Conservation (phyloP, 2,797 vertebrate species). For the Tenualosa ilisha region DNA sequence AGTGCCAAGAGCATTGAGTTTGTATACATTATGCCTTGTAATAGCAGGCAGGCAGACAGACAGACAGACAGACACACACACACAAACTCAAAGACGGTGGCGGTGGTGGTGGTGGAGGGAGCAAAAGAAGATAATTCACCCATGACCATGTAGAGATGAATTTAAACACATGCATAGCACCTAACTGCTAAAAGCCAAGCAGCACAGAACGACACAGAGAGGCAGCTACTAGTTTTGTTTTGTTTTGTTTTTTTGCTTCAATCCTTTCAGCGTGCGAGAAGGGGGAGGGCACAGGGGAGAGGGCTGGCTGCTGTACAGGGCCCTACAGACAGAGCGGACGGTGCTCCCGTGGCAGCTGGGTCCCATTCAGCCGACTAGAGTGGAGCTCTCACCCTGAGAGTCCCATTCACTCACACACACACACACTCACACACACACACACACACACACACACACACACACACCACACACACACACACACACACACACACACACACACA, state of each 20-base stretch:
- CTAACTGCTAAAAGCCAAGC: background rate
- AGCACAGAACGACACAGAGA: background rate
- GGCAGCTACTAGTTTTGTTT: background rate
- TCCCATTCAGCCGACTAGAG: constrained; percentile 43
- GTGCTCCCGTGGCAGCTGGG: background rate
- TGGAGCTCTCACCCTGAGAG: constrained; percentile 21
- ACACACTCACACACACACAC: constrained; percentile 26
- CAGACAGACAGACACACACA: background rate
- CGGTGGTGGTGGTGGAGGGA: background rate
- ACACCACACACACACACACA: constrained; percentile 15
- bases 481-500: constrained; percentile 28
- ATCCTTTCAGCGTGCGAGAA: too few relatives aligned
- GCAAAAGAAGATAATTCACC: background rate
- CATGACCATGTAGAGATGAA: background rate
- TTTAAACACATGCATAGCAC: background rate
- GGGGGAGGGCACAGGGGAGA: background rate
- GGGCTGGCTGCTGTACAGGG: background rate
- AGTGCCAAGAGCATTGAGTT: background rate
- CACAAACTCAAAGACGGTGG: background rate
- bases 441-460: background rate
- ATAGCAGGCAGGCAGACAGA: background rate
- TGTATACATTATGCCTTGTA: too few relatives aligned
- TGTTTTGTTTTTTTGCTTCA: too few relatives aligned
- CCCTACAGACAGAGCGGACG: background rate
- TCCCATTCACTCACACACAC: background rate